Base-by-base conservation (phyloP, 2,797 vertebrate species). In the Cichlasoma orientale region DNA sequence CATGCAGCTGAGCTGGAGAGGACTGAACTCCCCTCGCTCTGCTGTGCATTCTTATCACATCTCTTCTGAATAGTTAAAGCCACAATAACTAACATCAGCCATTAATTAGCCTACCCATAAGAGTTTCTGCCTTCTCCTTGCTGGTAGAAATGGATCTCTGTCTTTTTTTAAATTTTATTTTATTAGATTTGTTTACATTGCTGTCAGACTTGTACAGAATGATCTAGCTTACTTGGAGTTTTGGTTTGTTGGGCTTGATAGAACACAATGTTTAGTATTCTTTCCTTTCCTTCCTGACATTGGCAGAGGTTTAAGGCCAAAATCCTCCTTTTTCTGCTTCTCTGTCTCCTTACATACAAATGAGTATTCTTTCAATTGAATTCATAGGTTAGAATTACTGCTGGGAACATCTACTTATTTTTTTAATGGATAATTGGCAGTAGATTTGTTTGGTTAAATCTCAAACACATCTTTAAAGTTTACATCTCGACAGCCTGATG, bases 281-380 rank as follows among this genome's bases (percentile, higher is more conserved):
- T 63, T 85, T 77, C 69, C 86, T 78, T 47, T 81, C 70, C 68
- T 84, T 75, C 47, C 52, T 69, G n/a, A 52, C 57, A 63, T 44
- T 91, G 87, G 85, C 88, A 86, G 72, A 82, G 82, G 83, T 90
- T 83, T 83, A 55, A 82, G 80, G 83, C 84, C 79, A 31, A 87
- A 92, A 90, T 88, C 89, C 85, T 84, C 74, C 76, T 76, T 88
- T 36, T 90, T 82, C 83, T 85, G 80, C 74, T 80, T 58, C 56
- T 82, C 75, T 50, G 73, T 90, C 78, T 88, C 80, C 88, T 73
- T 87, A 78, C 93, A 94, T 94, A 93, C 90, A 90, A 93, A 95
- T 92, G 72, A 94, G 89, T 76, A 56, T 79, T 86, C 70, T 80
- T 88, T 93, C 82, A 91, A 2, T 83, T 23, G 74, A 89, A 77